Percentiles rank a stretch among this genome's conserved stretches.
Conservation (phyloP, 2,797 vertebrate species). For the Alauda arvensis region DNA sequence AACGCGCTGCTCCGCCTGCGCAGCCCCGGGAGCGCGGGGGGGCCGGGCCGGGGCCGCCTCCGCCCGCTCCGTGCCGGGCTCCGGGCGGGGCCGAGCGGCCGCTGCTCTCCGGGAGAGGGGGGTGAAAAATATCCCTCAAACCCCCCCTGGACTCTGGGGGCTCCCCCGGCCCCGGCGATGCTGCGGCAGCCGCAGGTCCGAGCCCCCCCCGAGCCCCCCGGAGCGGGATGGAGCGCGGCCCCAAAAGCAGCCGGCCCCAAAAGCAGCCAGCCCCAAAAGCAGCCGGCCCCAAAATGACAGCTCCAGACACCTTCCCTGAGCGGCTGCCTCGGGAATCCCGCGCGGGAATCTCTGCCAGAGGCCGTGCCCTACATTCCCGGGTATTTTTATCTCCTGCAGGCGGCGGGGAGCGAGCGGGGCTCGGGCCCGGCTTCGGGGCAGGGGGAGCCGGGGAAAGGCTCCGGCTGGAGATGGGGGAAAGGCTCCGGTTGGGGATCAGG, state of each 20-base stretch:
- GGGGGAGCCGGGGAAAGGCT: background rate
- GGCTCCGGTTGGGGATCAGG: too few species aligned
- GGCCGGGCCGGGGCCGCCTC: constrained; percentile 66
- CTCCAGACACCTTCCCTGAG: accelerated
- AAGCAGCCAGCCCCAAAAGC: background rate
- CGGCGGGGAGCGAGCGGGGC: background rate
- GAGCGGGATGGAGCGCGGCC: background rate
- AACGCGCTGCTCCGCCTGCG: constrained; percentile 72
- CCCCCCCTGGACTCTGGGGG: background rate
- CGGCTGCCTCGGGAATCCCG: background rate
- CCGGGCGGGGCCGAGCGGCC: constrained; percentile 7
- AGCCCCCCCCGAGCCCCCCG: background rate
- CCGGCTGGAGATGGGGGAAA: background rate
- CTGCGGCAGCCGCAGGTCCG: background rate
- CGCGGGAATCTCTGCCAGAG: background rate
- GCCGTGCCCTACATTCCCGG: constrained; percentile 8
- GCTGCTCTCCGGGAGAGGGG: too few species aligned
- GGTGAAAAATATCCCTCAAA: too few species aligned
- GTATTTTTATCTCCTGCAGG: background rate
- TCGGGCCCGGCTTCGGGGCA: too few species aligned
- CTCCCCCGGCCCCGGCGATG: background rate
- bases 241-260: too few species aligned
- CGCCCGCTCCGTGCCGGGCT: constrained; percentile 52
- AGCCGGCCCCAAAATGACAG: accelerated
- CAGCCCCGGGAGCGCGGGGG: constrained; percentile 53